These are phyloP conservation scores for Griposia aprilina DNA, from an alignment of 2,888 invertebrate species.

Conservation along the genomic window DNA sequence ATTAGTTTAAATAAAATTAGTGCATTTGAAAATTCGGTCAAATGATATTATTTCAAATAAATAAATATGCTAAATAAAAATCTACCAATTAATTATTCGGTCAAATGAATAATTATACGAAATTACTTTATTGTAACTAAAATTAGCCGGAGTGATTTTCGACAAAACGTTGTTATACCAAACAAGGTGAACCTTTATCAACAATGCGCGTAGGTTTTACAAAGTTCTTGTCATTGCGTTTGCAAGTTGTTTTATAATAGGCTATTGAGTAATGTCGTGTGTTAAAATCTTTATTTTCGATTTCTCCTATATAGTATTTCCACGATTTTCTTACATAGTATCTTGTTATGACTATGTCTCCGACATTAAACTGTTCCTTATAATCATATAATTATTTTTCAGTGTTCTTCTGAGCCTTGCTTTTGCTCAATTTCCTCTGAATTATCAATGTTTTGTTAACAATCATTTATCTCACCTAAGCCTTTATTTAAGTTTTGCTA, in stretches of 20 bases:
- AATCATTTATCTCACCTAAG: neutral
- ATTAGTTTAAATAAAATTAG: no score
- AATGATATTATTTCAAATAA: no score
- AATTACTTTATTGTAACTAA: no score
- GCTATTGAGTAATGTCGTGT: neutral
- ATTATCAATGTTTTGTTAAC: neutral
- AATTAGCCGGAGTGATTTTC: no score
- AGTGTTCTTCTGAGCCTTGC: neutral
- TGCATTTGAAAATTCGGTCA: no score
- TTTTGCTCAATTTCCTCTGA: neutral
- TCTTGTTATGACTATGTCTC: neutral
- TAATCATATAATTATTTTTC: neutral
- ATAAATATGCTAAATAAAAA: no score
- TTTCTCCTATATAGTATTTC: neutral
- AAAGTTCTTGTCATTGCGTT: neutral
- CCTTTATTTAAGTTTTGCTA: neutral
- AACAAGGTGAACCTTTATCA: no score
- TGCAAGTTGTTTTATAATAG: neutral
- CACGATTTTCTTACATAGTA: neutral
- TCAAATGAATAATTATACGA: no score
- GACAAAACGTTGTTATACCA: no score
- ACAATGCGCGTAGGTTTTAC: neutral
- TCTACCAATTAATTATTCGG: no score
- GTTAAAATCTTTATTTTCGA: neutral
- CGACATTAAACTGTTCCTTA: slow-evolving; percentile 2